These are phyloP conservation scores for Chironomus tentans DNA, from an alignment of 2,888 invertebrate species.

Conservation along the genomic window DNA sequence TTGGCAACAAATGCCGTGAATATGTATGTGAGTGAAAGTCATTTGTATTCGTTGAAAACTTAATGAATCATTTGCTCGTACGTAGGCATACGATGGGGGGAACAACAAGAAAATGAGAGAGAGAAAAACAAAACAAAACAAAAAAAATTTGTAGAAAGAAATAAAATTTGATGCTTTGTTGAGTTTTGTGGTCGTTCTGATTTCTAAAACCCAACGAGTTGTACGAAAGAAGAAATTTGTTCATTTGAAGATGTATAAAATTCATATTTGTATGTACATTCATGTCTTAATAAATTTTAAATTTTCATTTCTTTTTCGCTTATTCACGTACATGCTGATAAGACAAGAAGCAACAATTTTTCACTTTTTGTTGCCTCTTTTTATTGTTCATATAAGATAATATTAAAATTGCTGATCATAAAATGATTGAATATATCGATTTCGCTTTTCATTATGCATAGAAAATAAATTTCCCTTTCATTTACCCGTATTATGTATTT, in stretches of 20 bases:
- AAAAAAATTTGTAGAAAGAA: too few relatives aligned
- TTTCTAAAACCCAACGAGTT: not conserved
- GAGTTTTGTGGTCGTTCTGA: not conserved
- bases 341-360: not conserved
- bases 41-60: too few relatives aligned
- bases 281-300: too few relatives aligned
- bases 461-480: not conserved
- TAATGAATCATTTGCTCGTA: too few relatives aligned
- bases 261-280: too few relatives aligned
- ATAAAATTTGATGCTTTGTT: not conserved
- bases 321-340: too few relatives aligned
- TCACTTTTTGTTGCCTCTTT: not conserved
- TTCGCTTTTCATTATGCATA: not conserved
- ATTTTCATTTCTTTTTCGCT: too few relatives aligned
- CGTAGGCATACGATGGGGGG: too few relatives aligned
- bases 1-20: too few relatives aligned
- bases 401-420: not conserved
- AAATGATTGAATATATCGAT: not conserved
- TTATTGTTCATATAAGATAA: not conserved
- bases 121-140: too few relatives aligned
- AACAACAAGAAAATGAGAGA: too few relatives aligned
- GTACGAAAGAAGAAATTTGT: not conserved
- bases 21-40: too few relatives aligned
- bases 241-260: not conserved
- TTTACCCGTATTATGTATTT: not conserved